A percentile compares a stretch with the other conserved stretches of the same genome.
Conservation (phyloP, 2,797 vertebrate genomes). For the Dallia pectoralis region DNA sequence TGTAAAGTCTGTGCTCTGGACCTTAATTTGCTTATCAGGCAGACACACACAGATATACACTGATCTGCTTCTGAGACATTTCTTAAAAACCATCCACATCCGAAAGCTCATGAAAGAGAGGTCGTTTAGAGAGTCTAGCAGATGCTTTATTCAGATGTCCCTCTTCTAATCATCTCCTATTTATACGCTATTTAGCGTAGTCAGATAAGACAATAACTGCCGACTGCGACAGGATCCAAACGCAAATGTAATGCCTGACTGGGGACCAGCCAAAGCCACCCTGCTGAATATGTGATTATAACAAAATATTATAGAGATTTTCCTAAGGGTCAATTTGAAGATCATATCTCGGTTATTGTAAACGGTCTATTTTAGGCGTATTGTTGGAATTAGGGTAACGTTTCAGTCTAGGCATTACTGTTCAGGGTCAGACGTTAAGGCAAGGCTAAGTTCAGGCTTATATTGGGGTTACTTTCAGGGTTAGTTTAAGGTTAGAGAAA, state of each 20-base stretch:
- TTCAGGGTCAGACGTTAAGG: too few relatives aligned
- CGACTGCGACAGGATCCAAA: slow-evolving; percentile 1
- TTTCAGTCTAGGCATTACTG: too few relatives aligned
- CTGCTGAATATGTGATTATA: not conserved
- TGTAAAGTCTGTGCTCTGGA: slow-evolving; percentile 38
- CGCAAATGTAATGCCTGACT: not conserved
- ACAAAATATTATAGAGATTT: not conserved
- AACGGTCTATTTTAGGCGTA: not conserved
- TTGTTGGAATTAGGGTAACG: too few relatives aligned
- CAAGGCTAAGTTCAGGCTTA: too few relatives aligned
- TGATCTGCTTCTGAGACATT: not conserved
- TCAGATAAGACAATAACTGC: not conserved
- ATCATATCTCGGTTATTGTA: not conserved
- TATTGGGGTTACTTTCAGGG: too few relatives aligned
- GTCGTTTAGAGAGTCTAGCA: slow-evolving; percentile 28
- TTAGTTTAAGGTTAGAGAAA: too few relatives aligned
- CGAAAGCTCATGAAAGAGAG: slow-evolving; percentile 30
- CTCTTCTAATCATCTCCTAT: slow-evolving; percentile 18
- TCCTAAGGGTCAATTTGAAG: not conserved
- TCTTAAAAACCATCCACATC: slow-evolving; percentile 37
- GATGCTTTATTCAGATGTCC: slow-evolving; percentile 47
- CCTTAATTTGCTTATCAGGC: slow-evolving; percentile 59
- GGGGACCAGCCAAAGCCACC: not conserved
- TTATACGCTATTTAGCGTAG: not conserved
- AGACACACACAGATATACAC: slow-evolving; percentile 11